These are phyloP conservation scores for Xestobium rufovillosum DNA, from an alignment of 2,888 invertebrate genomes.

Conservation along the genomic window DNA sequence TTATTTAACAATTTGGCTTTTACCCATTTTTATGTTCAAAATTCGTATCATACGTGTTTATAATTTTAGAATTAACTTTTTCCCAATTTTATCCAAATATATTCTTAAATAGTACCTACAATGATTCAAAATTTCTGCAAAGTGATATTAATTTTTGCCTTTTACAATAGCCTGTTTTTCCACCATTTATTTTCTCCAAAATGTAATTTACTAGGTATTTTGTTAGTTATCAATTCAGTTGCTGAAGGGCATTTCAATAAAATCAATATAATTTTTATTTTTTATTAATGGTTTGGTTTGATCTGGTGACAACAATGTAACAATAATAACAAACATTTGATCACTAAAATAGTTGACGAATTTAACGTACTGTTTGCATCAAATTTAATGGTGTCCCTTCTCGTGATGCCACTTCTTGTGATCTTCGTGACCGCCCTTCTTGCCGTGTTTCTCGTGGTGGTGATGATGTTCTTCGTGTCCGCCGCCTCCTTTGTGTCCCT, in stretches of 20 bases:
- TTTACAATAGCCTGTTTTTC: no score
- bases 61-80: no score
- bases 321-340: slow-evolving; percentile 12
- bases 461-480: slow-evolving; percentile 71
- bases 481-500: slow-evolving; percentile 69
- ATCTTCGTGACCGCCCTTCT: slow-evolving; percentile 72
- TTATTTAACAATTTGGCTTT: no score
- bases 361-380: slow-evolving; percentile 18
- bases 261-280: background rate
- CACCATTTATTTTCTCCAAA: no score
- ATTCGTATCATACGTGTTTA: no score
- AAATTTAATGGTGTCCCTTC: slow-evolving; percentile 38
- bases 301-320: slow-evolving; percentile 12
- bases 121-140: no score
- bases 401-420: slow-evolving; percentile 71
- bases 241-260: slow-evolving; percentile 1
- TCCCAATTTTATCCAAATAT: no score
- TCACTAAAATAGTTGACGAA: slow-evolving; percentile 1
- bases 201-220: no score
- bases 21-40: no score
- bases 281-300: background rate
- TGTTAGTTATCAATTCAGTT: background rate
- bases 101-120: no score
- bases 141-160: no score
- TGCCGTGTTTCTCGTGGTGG: slow-evolving; percentile 66